Percentiles rank a stretch among this genome's conserved stretches.
phyloP scores from a whole-genome alignment of 1,140 invertebrate species.

The Anastrepha obliqua region DNA sequence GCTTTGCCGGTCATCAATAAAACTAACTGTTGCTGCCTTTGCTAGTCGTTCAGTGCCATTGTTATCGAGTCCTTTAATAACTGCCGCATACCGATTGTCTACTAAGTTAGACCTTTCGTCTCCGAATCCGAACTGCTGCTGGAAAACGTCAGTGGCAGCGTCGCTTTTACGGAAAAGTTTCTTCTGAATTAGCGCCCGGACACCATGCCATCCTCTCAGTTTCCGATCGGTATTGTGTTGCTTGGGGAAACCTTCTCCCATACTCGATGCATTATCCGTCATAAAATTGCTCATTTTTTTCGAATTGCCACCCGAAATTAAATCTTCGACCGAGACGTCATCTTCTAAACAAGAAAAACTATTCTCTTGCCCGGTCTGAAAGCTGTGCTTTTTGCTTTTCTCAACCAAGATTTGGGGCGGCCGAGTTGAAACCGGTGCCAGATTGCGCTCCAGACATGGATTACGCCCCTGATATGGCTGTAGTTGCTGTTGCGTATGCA shows the following conservation, averaged over 20 bases:
- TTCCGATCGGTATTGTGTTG: slow-evolving; percentile 73
- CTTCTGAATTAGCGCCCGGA: slow-evolving; percentile 71
- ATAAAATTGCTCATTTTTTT: slow-evolving; percentile 62
- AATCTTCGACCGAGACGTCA: slow-evolving; percentile 71
- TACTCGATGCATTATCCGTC: slow-evolving; percentile 58
- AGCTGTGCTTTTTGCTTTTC: slow-evolving; percentile 77
- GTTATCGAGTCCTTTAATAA: slow-evolving; percentile 60
- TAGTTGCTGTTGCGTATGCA: slow-evolving; percentile 75
- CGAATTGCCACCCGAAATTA: slow-evolving; percentile 64
- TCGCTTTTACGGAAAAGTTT: slow-evolving; percentile 71
- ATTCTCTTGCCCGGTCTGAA: slow-evolving; percentile 67
- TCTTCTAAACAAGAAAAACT: slow-evolving; percentile 71
- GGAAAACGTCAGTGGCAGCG: slow-evolving; percentile 60
- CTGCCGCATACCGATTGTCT: slow-evolving; percentile 58
- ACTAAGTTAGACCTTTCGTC: slow-evolving; percentile 72
- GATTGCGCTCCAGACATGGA: slow-evolving; percentile 91
- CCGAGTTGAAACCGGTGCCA: slow-evolving; percentile 78
- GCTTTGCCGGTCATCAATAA: slow-evolving; percentile 56
- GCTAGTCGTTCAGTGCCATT: slow-evolving; percentile 28
- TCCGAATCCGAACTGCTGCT: slow-evolving; percentile 64
- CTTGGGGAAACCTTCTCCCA: slow-evolving; percentile 73
- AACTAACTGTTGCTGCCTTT: slow-evolving; percentile 57
- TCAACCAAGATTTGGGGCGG: slow-evolving; percentile 83
- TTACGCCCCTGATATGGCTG: slow-evolving; percentile 92
- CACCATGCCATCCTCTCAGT: slow-evolving; percentile 71